phyloP scores from a whole-genome alignment of 2,797 vertebrate species.

The Bufotes viridis region DNA sequence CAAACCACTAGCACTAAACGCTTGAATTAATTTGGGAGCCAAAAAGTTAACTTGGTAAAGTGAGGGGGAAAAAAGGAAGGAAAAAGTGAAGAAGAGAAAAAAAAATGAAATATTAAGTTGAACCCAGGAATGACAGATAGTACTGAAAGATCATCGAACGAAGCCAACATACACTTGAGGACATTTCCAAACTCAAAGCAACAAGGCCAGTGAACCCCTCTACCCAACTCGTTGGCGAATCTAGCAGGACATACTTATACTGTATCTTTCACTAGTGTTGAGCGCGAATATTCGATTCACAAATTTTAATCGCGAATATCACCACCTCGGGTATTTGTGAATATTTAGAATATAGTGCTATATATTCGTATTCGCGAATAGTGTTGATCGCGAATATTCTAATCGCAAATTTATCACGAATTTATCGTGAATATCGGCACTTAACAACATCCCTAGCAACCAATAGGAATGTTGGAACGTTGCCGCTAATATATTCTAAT shows the following conservation, averaged over 20 bases:
- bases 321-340: too few species aligned
- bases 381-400: too few species aligned
- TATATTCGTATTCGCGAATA: too few species aligned
- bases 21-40: conserved; percentile 63
- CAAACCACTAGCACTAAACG: conserved; percentile 69
- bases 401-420: too few species aligned
- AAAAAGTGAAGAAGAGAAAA: background rate
- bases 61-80: background rate
- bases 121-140: conserved; percentile 40
- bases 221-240: background rate
- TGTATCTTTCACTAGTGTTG: background rate
- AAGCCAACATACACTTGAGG: background rate
- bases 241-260: background rate
- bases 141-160: conserved; percentile 7
- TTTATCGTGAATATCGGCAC: too few species aligned
- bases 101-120: background rate
- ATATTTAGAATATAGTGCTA: too few species aligned
- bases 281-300: too few species aligned
- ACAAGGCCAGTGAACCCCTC: background rate
- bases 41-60: conserved; percentile 70
- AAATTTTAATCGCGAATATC: too few species aligned
- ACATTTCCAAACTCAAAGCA: background rate
- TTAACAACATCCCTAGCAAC: too few species aligned
- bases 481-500: too few species aligned
- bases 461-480: too few species aligned